Evolutionary conservation across 2,888 invertebrate species (phyloP).

Genomic region (Digitonthophagus gazella): DNA sequence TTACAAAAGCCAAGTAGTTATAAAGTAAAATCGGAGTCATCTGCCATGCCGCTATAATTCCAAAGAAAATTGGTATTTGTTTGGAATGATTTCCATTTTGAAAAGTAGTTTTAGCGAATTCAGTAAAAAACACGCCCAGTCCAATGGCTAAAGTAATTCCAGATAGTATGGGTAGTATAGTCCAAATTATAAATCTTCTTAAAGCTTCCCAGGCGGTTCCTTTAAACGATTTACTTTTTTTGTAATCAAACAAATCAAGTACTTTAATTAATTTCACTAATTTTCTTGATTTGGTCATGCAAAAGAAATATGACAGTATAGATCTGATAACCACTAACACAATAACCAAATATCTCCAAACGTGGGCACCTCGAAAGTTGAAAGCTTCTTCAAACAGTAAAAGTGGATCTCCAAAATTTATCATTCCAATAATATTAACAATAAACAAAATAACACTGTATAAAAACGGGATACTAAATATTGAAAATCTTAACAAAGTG

Average conservation of each 20-base stretch:
- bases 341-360: conserved; percentile 23
- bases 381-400: not conserved
- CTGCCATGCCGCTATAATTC: conserved; percentile 36
- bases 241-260: conserved; percentile 32
- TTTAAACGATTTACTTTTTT: conserved; percentile 18
- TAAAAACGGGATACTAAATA: conserved; percentile 17
- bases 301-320: conserved; percentile 30
- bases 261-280: conserved; percentile 34
- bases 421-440: not conserved
- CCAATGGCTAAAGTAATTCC: conserved; percentile 3
- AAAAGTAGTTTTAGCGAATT: not conserved
- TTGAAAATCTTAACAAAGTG: not conserved
- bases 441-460: conserved; percentile 13
- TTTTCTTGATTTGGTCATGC: conserved; percentile 26
- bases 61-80: conserved; percentile 29
- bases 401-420: conserved; percentile 1
- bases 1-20: conserved; percentile 32
- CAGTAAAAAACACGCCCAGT: not conserved
- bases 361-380: not conserved
- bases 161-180: conserved; percentile 19
- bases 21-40: conserved; percentile 35
- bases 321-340: conserved; percentile 29
- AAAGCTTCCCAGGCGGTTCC: conserved; percentile 12
- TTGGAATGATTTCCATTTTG: not conserved
- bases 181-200: conserved; percentile 16